These are phyloP conservation scores for Zaprionus tsacasi DNA, from an alignment of 1,140 invertebrate species.

Conservation along the genomic window DNA sequence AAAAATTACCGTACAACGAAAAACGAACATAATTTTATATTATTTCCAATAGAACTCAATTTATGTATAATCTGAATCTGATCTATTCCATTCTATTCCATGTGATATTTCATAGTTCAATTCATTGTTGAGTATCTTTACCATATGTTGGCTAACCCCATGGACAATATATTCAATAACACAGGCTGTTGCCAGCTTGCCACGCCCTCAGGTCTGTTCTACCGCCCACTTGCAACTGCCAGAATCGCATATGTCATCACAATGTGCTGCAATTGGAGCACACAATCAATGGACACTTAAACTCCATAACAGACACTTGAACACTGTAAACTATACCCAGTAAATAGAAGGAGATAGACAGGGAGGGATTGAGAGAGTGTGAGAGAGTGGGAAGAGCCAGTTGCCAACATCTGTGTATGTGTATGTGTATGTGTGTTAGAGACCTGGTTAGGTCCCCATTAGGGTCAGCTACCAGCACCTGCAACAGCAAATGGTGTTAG, in stretches of 20 bases:
- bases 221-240: conserved; percentile 9
- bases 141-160: conserved; percentile 13
- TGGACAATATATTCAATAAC: conserved; percentile 40
- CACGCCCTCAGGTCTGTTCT: background rate
- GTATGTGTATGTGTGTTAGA: background rate
- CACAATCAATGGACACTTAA: conserved; percentile 53
- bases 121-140: background rate
- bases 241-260: conserved; percentile 49
- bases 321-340: conserved; percentile 45
- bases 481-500: background rate
- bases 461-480: conserved; percentile 17
- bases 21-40: no score
- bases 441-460: background rate
- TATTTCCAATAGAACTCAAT: background rate
- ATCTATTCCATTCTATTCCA: background rate
- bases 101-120: background rate
- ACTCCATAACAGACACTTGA: conserved; percentile 52
- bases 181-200: conserved; percentile 17
- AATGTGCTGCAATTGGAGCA: conserved; percentile 45
- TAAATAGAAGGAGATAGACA: background rate
- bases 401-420: background rate
- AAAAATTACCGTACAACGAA: no score
- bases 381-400: background rate
- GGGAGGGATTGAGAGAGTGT: background rate
- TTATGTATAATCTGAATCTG: background rate